Conservation (phyloP, 1,140 invertebrate species). For the Armadillidium nasatum region DNA sequence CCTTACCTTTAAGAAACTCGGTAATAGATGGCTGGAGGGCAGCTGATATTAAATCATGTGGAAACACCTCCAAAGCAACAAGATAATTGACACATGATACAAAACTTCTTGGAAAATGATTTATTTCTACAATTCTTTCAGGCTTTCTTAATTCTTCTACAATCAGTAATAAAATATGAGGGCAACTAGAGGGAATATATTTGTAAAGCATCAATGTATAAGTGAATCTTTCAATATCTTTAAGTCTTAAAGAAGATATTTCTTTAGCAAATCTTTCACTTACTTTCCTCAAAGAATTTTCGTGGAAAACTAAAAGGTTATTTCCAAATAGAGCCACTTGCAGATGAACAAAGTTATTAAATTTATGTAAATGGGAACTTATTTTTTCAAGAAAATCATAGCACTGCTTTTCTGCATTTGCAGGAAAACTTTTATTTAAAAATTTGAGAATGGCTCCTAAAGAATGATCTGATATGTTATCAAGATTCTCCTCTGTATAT, state of each 20-base stretch:
- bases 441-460: conserved; percentile 42
- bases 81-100: conserved; percentile 43
- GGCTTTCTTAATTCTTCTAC: conserved; percentile 36
- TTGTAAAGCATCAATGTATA: conserved; percentile 43
- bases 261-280: conserved; percentile 34
- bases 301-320: conserved; percentile 35
- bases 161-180: conserved; percentile 36
- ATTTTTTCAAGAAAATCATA: conserved; percentile 33
- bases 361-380: conserved; percentile 28
- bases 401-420: conserved; percentile 16
- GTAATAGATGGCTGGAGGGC: conserved; percentile 40
- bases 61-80: conserved; percentile 30
- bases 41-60: conserved; percentile 41
- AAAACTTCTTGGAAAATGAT: conserved; percentile 42
- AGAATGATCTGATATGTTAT: conserved; percentile 36
- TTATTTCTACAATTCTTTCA: conserved; percentile 35
- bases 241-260: conserved; percentile 27
- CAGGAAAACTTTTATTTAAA: conserved; percentile 34
- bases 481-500: conserved; percentile 31
- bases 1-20: conserved; percentile 28
- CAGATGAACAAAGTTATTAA: conserved; percentile 34
- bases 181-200: conserved; percentile 31
- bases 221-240: conserved; percentile 44
- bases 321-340: conserved; percentile 42
- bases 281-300: conserved; percentile 29